These are phyloP conservation scores for Scaptomyza cyrtandrae DNA, from an alignment of 2,888 invertebrate genomes.

Conservation along the genomic window DNA sequence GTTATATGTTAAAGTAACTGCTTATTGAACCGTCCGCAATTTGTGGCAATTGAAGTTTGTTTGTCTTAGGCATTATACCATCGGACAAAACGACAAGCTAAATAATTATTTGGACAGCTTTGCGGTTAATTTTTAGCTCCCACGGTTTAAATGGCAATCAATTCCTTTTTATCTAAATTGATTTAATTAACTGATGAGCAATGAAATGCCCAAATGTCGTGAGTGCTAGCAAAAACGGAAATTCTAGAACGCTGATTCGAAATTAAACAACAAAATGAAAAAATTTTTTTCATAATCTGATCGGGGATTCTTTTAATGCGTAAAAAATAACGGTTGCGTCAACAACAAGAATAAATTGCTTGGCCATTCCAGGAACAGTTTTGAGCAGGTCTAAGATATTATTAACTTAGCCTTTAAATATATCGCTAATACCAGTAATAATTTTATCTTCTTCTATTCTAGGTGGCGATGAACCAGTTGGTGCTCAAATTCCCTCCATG, in stretches of 20 bases:
- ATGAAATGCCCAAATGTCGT: constrained; percentile 50
- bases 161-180: constrained; percentile 58
- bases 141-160: constrained; percentile 63
- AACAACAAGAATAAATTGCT: no score
- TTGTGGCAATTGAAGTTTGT: constrained; percentile 51
- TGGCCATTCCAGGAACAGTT: no score
- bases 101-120: constrained; percentile 51
- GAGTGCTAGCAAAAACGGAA: constrained; percentile 51
- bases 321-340: no score
- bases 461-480: constrained; percentile 94
- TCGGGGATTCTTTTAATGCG: no score
- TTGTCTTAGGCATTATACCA: constrained; percentile 44
- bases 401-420: no score
- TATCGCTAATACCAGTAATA: background rate
- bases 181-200: constrained; percentile 65
- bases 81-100: constrained; percentile 47
- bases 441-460: constrained; percentile 11
- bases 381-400: no score
- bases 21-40: constrained; percentile 41
- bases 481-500: constrained; percentile 95
- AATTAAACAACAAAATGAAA: constrained; percentile 22
- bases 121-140: constrained; percentile 54
- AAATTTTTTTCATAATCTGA: background rate
- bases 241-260: constrained; percentile 61
- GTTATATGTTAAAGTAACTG: constrained; percentile 46